Evolutionary conservation across 1,140 invertebrate species (phyloP).

Genomic region (Nasonia longicornis): DNA sequence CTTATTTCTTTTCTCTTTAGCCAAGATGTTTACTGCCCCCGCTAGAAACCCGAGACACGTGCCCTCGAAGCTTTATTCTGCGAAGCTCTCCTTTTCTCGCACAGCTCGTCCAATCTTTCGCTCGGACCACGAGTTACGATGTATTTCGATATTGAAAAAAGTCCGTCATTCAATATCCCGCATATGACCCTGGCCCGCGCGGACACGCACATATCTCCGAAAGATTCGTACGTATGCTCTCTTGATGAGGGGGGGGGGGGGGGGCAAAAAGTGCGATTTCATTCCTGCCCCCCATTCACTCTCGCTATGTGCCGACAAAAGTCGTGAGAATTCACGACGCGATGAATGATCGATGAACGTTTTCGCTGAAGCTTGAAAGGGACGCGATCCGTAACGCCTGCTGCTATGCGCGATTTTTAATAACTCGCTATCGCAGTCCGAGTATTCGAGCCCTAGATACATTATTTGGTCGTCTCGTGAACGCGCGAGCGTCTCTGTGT

Average conservation of each 20-base stretch:
- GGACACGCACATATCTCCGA: not conserved
- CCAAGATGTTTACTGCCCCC: not conserved
- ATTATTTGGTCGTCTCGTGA: not conserved
- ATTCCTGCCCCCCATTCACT: not conserved
- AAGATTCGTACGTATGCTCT: not conserved
- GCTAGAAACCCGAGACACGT: not conserved
- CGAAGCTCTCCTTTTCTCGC: not conserved
- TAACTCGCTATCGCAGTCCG: not conserved
- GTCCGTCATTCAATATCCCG: not conserved
- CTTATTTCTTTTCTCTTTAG: slow-evolving; percentile 1
- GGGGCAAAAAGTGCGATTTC: not conserved
- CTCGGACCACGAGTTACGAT: not conserved
- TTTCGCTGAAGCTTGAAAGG: not conserved
- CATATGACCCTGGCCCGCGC: no score
- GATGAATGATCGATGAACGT: not conserved
- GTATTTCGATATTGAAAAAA: not conserved
- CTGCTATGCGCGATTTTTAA: not conserved
- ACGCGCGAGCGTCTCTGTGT: not conserved
- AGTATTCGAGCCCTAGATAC: not conserved
- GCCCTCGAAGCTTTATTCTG: no score
- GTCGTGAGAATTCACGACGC: not conserved
- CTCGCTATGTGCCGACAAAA: not conserved
- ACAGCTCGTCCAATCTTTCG: not conserved
- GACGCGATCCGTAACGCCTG: no score
- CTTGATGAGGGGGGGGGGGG: not conserved